Evolutionary conservation across 2,113 vertebrate genomes (phyloP).

Genomic region (Columbina picui): DNA sequence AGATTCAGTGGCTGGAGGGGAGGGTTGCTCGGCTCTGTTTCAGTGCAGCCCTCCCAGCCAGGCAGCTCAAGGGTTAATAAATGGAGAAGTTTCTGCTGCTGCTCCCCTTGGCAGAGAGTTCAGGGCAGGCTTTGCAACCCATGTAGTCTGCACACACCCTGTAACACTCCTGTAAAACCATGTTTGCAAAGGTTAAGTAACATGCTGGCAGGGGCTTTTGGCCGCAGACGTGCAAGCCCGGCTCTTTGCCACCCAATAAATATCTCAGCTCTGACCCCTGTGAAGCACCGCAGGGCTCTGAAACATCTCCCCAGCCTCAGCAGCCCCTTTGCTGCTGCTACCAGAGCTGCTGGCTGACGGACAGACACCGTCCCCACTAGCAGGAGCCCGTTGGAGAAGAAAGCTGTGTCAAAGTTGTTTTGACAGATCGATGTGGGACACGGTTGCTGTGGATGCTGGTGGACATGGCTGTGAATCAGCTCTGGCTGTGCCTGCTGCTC

Average conservation of each 20-base stretch:
- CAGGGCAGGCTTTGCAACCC: neutral
- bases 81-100: neutral
- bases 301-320: neutral
- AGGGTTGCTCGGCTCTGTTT: neutral
- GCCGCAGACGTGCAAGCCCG: neutral
- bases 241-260: conserved; percentile 26
- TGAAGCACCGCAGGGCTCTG: neutral
- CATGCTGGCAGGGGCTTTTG: neutral
- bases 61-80: neutral
- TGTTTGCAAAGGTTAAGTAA: neutral
- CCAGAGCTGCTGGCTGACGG: neutral
- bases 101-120: neutral
- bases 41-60: neutral
- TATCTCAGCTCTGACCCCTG: neutral
- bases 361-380: neutral
- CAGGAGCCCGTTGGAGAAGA: neutral
- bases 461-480: neutral
- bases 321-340: neutral
- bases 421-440: neutral
- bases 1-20: neutral
- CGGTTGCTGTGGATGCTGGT: neutral
- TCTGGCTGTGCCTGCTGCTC: neutral
- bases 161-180: neutral
- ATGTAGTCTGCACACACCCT: neutral
- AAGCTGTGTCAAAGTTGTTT: neutral